Base-by-base conservation (phyloP, 2,797 vertebrate species). In the Myioborus melanocephalus region DNA sequence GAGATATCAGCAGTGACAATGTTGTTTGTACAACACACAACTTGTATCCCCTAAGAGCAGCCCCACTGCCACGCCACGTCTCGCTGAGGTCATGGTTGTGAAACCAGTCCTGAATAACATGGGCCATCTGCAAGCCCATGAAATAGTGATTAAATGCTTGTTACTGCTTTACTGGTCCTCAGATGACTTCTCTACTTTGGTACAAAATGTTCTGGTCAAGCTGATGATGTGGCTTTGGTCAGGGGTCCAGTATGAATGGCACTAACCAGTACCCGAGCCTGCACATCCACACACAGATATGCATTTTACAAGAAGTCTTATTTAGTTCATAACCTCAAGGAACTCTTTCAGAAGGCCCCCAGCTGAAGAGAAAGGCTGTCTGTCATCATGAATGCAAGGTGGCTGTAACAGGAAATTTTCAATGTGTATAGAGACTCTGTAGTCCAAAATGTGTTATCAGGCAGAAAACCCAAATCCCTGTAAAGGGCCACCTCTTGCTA, bases 401-500 rank as follows among this genome's bases (percentile, higher is more conserved):
- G 50, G 30, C 59, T 83, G 37, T 37, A 80, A 79, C 71, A 91
- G 44, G 80, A 87, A 86, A 84, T 86, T 84, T 88, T 94, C 70
- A 44, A 7, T 39, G 49, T 65, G 57, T 44, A 7, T n/a, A 63
- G 77, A 90, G 83, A 77, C 55, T 65, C 57, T 28, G 55, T 82
- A 78, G 82, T 59, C 84, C 79, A 89, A 80, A 93, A 83, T 68
- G 52, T 17, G 30, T 79, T 89, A 65, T 80, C 68, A 85, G 92
- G 80, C 73, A 90, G 83, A 90, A 92, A 73, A 49, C 19, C 14
- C 85, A 87, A 90, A 90, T 61, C 94, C 56, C 64, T 87, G 60
- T 24, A 55, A 83, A 91, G 83, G 77, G 83, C 89, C 90, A 84
- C 66, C 59, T 91, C 93, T 77, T 87, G 80, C 88, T 95, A 23